These are phyloP conservation scores for Otolemur crassicaudatus DNA, from an alignment of 2,797 vertebrate genomes.

Conservation along the genomic window DNA sequence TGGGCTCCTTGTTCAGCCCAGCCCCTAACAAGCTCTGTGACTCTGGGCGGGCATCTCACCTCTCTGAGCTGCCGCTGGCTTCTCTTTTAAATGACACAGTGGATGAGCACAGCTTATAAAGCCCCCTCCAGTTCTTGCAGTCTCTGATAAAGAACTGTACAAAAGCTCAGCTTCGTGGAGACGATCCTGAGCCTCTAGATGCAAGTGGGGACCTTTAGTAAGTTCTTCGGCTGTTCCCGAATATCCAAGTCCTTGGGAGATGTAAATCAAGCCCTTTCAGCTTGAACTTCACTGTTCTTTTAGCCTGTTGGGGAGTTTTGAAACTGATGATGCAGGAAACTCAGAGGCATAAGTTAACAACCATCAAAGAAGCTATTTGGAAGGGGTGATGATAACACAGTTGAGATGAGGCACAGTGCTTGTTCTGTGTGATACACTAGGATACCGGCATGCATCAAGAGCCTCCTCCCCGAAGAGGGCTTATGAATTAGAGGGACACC, in stretches of 20 bases:
- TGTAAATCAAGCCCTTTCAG: not conserved
- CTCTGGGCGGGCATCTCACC: not conserved
- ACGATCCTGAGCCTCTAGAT: not conserved
- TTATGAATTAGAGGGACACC: not conserved
- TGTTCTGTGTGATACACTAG: not conserved
- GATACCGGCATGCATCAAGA: not conserved
- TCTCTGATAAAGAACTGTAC: not conserved
- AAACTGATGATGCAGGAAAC: not conserved
- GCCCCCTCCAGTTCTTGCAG: not conserved
- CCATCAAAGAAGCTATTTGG: not conserved
- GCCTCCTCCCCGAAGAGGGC: not conserved
- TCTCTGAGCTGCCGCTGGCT: not conserved
- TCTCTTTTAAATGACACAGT: slow-evolving; percentile 4
- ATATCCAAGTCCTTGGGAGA: not conserved
- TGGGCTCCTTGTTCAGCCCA: not conserved
- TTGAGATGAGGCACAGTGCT: not conserved
- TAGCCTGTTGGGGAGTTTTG: not conserved
- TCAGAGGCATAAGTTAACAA: not conserved
- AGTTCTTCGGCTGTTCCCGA: not conserved
- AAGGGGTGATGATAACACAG: not conserved
- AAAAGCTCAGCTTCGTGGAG: not conserved
- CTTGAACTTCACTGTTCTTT: not conserved
- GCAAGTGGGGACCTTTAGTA: not conserved
- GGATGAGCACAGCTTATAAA: not conserved
- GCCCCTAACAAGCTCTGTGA: not conserved